Percentiles rank a stretch among this genome's conserved stretches.
phyloP scores from a whole-genome alignment of 2,113 vertebrate genomes.

The Sakesphorus luctuosus region DNA sequence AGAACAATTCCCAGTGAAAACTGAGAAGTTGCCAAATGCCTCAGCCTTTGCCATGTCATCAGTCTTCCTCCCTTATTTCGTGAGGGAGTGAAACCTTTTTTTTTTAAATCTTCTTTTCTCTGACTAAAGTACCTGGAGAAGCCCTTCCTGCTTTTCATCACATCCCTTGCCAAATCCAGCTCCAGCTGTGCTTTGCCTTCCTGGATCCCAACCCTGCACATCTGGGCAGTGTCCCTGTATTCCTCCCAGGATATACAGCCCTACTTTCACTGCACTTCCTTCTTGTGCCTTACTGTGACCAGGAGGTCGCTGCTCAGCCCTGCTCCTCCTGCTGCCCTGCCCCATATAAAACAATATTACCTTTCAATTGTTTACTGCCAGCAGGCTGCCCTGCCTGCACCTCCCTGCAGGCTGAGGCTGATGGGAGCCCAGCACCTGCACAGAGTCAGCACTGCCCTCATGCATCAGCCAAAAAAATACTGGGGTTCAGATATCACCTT shows the following conservation, averaged over 20 bases:
- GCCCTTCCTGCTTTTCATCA: background rate
- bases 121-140: background rate
- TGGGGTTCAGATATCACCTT: too few relatives aligned
- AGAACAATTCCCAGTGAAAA: background rate
- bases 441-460: background rate
- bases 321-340: background rate
- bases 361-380: background rate
- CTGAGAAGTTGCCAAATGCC: background rate
- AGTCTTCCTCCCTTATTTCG: background rate
- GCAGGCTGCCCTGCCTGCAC: background rate
- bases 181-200: rapidly evolving
- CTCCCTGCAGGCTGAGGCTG: background rate
- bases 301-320: background rate
- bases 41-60: background rate
- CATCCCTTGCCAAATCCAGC: background rate
- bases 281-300: background rate
- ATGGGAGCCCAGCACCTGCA: background rate
- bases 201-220: background rate
- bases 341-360: background rate
- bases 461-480: background rate
- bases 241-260: background rate
- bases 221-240: background rate
- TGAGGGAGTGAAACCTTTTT: background rate
- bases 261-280: background rate
- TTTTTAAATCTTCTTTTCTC: background rate